A percentile compares a stretch with the other conserved stretches of the same genome.
Conservation (phyloP, 2,888 invertebrate species). For the Protonemura montana region DNA sequence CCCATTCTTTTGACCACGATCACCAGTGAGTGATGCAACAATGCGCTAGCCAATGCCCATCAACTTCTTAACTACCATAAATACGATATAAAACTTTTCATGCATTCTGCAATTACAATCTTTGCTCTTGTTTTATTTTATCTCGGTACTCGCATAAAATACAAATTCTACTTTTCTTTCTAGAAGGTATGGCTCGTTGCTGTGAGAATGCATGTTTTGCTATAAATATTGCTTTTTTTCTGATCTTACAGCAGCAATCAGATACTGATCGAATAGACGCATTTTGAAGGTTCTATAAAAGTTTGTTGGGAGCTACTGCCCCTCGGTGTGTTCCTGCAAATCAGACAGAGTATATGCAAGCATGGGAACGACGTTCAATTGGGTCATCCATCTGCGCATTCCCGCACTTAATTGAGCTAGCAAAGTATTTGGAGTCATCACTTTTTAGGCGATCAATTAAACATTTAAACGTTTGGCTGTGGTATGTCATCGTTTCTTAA, state of each 20-base stretch:
- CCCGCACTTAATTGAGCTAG: too few species aligned
- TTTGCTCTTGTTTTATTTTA: neutral
- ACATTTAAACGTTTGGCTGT: too few species aligned
- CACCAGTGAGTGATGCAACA: neutral
- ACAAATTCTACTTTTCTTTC: neutral
- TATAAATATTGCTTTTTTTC: neutral
- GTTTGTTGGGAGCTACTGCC: neutral
- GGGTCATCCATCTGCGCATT: too few species aligned
- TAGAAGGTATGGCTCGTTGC: neutral
- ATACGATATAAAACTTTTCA: neutral
- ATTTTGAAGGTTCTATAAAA: neutral
- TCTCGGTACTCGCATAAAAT: neutral
- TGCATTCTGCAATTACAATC: neutral
- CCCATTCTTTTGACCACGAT: slow-evolving; percentile 4
- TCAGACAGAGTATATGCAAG: neutral
- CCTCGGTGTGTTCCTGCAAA: neutral
- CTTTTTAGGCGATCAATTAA: too few species aligned
- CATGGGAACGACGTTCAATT: too few species aligned
- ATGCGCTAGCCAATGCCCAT: neutral
- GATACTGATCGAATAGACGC: neutral
- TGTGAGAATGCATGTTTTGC: neutral
- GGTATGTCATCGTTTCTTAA: too few species aligned
- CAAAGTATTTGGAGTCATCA: too few species aligned
- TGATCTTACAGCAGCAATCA: neutral
- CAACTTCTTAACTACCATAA: neutral